These are phyloP conservation scores for Lophura nycthemera DNA, from an alignment of 2,113 vertebrate genomes.

Conservation along the genomic window DNA sequence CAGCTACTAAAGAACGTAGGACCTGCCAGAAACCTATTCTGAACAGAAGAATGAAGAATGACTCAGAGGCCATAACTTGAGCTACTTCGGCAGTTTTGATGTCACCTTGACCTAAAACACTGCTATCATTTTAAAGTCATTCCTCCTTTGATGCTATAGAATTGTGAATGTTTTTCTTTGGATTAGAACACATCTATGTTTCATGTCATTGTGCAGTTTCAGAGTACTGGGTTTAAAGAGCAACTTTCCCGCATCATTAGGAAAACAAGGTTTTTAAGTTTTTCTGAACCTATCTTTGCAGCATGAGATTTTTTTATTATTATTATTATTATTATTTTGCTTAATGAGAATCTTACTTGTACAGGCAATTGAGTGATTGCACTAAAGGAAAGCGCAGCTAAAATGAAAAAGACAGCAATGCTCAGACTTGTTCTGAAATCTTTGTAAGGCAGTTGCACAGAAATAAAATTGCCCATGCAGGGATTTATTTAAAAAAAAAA, in stretches of 20 bases:
- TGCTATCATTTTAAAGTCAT: not conserved
- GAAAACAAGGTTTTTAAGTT: not conserved
- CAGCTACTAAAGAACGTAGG: not conserved
- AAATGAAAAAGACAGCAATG: not conserved
- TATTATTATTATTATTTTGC: not conserved
- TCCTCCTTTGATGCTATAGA: not conserved
- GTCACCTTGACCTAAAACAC: constrained; percentile 5
- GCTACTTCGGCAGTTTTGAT: not conserved
- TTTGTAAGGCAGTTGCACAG: not conserved
- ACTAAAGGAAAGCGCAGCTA: not conserved
- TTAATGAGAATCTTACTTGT: not conserved
- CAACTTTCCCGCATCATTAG: not conserved
- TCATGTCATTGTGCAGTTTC: fast-evolving
- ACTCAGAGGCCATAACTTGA: not conserved
- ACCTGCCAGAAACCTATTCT: not conserved
- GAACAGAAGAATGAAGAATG: not conserved
- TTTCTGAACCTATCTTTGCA: not conserved
- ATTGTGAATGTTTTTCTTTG: not conserved
- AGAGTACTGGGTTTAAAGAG: not conserved
- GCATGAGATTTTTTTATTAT: not conserved
- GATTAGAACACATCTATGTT: not conserved
- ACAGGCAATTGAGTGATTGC: not conserved
- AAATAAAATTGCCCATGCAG: not conserved
- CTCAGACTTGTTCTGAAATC: not conserved
- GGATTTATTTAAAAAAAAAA: not conserved